A percentile compares a stretch with the other conserved stretches of the same genome.
These are phyloP conservation scores for Tauraco erythrolophus DNA, from an alignment of 2,113 vertebrate species.

Conservation along the genomic window DNA sequence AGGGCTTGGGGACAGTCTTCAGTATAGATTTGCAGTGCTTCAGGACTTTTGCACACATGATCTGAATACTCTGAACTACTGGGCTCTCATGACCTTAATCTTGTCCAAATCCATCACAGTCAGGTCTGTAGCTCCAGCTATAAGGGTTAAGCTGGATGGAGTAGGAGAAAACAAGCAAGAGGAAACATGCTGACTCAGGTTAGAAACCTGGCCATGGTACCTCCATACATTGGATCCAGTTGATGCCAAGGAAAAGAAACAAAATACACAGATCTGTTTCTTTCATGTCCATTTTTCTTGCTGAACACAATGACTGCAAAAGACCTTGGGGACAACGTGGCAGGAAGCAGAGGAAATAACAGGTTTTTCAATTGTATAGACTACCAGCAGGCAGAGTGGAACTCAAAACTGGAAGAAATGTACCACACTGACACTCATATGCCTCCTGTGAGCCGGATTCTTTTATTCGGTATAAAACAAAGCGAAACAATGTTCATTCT, in stretches of 20 bases:
- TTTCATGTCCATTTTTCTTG: not conserved
- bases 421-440: not conserved
- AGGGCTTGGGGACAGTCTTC: not conserved
- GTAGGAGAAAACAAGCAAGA: rapidly evolving
- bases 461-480: not conserved
- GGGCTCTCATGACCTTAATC: not conserved
- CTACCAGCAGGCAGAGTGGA: not conserved
- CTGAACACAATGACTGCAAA: rapidly evolving
- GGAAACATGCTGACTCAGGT: not conserved
- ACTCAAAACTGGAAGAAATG: not conserved
- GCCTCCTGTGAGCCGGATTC: not conserved
- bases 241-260: not conserved
- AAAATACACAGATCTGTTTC: not conserved
- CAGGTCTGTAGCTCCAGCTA: not conserved
- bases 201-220: not conserved
- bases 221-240: rapidly evolving
- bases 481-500: not conserved
- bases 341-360: not conserved
- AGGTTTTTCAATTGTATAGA: not conserved
- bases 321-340: not conserved
- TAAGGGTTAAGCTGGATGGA: not conserved
- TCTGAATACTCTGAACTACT: not conserved
- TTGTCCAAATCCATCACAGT: not conserved
- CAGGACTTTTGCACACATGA: rapidly evolving
- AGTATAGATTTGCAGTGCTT: not conserved